Evolutionary conservation across 2,797 vertebrate species (phyloP).

Genomic region (Crocodylus rhombifer): DNA sequence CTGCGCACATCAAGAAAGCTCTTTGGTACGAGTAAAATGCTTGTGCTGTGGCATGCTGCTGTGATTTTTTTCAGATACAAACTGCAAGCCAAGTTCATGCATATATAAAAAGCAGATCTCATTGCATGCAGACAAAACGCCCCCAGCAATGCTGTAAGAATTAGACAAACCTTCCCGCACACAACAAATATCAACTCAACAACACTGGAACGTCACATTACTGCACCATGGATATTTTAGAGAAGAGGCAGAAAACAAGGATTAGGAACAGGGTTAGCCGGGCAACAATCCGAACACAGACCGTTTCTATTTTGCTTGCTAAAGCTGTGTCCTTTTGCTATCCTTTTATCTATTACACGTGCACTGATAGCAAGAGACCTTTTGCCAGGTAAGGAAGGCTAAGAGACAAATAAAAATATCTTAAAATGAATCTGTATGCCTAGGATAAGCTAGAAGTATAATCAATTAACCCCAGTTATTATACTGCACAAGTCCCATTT

Average conservation of each 20-base stretch:
- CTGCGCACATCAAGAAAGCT: background rate
- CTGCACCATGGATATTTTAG: background rate
- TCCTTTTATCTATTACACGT: background rate
- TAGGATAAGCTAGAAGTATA: slow-evolving; percentile 38
- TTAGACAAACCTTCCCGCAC: background rate
- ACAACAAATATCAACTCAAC: background rate
- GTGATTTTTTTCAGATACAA: background rate
- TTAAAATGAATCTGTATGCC: background rate
- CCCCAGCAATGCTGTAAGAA: background rate
- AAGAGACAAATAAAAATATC: slow-evolving; percentile 21
- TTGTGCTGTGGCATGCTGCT: background rate
- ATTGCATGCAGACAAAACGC: background rate
- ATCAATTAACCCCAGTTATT: slow-evolving; percentile 3
- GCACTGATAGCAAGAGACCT: no score
- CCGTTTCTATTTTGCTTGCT: no score
- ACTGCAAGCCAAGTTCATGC: background rate
- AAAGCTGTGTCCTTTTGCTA: background rate
- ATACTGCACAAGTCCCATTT: background rate
- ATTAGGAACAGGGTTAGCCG: background rate
- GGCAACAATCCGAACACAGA: background rate
- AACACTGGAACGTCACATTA: background rate
- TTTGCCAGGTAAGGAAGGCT: background rate
- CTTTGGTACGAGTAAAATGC: background rate
- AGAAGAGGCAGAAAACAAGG: background rate
- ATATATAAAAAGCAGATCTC: rapidly evolving